Evolutionary conservation across 2,113 vertebrate genomes (phyloP).

Genomic region (Stictonetta naevosa): DNA sequence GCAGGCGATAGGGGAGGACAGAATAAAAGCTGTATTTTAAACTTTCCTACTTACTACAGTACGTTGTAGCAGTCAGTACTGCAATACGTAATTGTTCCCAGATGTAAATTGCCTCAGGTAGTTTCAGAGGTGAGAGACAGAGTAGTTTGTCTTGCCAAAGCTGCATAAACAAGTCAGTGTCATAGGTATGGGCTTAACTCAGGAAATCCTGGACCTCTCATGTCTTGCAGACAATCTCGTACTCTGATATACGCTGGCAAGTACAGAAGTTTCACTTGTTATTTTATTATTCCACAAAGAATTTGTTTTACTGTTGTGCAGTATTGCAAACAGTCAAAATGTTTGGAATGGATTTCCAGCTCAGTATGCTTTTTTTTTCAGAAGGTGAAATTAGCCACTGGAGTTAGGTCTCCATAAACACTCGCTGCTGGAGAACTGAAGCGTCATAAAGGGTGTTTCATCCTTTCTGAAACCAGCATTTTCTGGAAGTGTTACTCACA

Average conservation of each 20-base stretch:
- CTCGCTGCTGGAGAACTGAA: not conserved
- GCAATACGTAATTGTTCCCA: not conserved
- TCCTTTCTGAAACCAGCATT: not conserved
- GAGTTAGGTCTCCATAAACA: slow-evolving; percentile 1
- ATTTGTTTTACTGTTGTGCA: not conserved
- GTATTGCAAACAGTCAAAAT: not conserved
- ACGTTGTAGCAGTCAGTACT: not conserved
- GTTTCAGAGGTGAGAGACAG: not conserved
- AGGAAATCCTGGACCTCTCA: not conserved
- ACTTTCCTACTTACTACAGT: not conserved
- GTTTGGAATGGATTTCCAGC: not conserved
- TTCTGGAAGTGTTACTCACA: slow-evolving; percentile 22
- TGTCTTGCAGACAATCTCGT: not conserved
- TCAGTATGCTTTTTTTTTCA: not conserved
- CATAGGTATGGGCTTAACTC: not conserved
- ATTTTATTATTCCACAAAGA: not conserved
- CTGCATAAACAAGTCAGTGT: not conserved
- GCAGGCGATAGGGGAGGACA: not conserved
- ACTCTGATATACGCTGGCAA: not conserved
- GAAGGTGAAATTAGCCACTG: not conserved
- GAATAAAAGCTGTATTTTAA: not conserved
- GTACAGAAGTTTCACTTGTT: not conserved
- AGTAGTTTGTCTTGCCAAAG: not conserved
- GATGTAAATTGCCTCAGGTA: not conserved
- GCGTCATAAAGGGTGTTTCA: not conserved